phyloP scores from a whole-genome alignment of 2,113 vertebrate genomes.

The Rousettus leschenaultii region DNA sequence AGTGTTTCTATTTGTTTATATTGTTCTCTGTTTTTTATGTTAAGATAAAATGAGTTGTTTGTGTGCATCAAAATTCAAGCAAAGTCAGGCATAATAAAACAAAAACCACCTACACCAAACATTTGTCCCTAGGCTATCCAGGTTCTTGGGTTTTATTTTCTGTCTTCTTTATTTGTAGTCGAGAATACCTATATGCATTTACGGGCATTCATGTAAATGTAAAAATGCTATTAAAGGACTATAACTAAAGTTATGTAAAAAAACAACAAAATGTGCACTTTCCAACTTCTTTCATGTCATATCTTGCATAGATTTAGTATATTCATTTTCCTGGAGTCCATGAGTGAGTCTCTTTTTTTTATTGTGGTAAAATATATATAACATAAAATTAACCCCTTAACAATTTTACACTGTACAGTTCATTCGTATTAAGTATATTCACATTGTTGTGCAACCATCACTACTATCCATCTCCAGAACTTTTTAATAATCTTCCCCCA shows the following conservation, averaged over 20 bases:
- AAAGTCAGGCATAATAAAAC: background rate
- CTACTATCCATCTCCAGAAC: background rate
- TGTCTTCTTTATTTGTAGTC: background rate
- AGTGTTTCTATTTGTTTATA: background rate
- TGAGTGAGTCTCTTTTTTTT: background rate
- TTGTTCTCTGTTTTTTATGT: background rate
- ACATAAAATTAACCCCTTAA: background rate
- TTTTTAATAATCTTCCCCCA: background rate
- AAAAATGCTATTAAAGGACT: background rate
- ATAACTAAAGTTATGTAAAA: background rate
- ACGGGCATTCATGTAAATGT: background rate
- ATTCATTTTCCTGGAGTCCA: background rate
- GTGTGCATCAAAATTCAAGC: background rate
- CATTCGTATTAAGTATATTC: background rate
- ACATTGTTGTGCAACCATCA: background rate
- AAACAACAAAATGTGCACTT: background rate
- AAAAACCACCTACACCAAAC: background rate
- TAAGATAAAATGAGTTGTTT: slow-evolving; percentile 12
- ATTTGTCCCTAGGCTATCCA: background rate
- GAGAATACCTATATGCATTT: background rate
- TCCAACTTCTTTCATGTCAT: background rate
- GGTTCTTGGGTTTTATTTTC: background rate
- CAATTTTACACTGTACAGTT: background rate
- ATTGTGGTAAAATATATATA: background rate
- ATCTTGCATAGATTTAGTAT: background rate